Percentiles rank a stretch among this genome's conserved stretches.
These are phyloP conservation scores for Heteronetta atricapilla DNA, from an alignment of 2,113 vertebrate genomes.

Conservation along the genomic window DNA sequence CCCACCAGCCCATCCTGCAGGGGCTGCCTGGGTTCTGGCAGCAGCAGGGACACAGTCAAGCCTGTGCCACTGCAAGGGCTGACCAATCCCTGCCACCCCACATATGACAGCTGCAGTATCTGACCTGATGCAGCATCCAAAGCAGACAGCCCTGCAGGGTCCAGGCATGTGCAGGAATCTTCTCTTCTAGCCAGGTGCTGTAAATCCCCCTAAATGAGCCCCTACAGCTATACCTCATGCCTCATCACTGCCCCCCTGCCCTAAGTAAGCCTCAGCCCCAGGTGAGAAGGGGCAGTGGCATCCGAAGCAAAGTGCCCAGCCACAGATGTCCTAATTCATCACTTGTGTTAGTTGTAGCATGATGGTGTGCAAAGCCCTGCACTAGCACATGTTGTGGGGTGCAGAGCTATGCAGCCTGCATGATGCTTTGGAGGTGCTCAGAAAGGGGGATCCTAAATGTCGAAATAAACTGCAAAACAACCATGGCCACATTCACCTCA, in stretches of 20 bases:
- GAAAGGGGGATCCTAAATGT: fast-evolving
- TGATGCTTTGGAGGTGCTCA: not conserved
- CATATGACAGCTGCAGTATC: fast-evolving
- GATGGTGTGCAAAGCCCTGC: not conserved
- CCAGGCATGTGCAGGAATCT: not conserved
- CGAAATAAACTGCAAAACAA: not conserved
- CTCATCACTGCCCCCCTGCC: not conserved
- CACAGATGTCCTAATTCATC: not conserved
- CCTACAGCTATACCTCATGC: not conserved
- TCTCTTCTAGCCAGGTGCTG: not conserved
- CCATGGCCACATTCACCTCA: not conserved
- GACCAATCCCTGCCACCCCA: not conserved
- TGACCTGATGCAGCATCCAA: not conserved
- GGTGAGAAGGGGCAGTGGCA: fast-evolving
- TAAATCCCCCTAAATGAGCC: not conserved
- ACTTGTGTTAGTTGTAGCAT: not conserved
- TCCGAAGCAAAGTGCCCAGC: not conserved
- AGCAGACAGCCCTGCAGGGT: not conserved
- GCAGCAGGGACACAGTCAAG: fast-evolving
- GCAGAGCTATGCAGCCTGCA: not conserved
- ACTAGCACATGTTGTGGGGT: not conserved
- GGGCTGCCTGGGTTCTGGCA: not conserved
- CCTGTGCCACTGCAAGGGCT: fast-evolving
- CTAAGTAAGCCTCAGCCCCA: no score
- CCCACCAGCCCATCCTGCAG: fast-evolving